These are phyloP conservation scores for Rattus rattus DNA, from an alignment of 2,113 vertebrate genomes.

Conservation along the genomic window DNA sequence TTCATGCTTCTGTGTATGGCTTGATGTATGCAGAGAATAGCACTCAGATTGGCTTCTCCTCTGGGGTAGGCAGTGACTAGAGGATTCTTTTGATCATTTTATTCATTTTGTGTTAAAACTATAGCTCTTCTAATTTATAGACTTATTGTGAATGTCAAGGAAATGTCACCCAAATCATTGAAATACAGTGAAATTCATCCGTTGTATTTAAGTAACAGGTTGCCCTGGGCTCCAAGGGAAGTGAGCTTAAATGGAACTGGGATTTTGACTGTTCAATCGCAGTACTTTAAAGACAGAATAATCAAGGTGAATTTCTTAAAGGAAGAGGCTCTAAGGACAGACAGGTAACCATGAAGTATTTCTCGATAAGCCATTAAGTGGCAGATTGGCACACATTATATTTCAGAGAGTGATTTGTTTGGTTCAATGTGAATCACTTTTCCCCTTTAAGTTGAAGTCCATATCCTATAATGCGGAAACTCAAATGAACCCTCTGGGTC, in stretches of 20 bases:
- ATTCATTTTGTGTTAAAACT: constrained; percentile 80
- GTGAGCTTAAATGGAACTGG: constrained; percentile 67
- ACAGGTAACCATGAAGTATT: constrained; percentile 68
- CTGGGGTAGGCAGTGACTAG: constrained; percentile 45
- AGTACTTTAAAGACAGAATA: constrained; percentile 76
- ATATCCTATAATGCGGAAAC: constrained; percentile 74
- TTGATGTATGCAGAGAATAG: constrained; percentile 58
- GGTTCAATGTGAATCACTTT: constrained; percentile 72
- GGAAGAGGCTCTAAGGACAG: constrained; percentile 64
- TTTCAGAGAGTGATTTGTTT: constrained; percentile 72
- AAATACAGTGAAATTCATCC: constrained; percentile 76
- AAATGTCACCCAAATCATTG: constrained; percentile 81
- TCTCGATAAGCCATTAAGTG: constrained; percentile 72
- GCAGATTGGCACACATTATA: constrained; percentile 62
- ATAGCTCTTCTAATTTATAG: constrained; percentile 80
- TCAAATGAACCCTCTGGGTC: constrained; percentile 75
- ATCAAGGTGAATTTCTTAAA: constrained; percentile 80
- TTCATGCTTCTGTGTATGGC: neutral
- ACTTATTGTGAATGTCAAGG: constrained; percentile 81
- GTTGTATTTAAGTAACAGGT: constrained; percentile 78
- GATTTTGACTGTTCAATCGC: constrained; percentile 74
- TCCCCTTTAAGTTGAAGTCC: constrained; percentile 57
- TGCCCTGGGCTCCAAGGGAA: constrained; percentile 72
- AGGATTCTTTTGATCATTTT: constrained; percentile 79
- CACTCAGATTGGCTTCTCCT: constrained; percentile 52